phyloP scores from a whole-genome alignment of 2,113 vertebrate genomes.

The Festucalex cinctus region DNA sequence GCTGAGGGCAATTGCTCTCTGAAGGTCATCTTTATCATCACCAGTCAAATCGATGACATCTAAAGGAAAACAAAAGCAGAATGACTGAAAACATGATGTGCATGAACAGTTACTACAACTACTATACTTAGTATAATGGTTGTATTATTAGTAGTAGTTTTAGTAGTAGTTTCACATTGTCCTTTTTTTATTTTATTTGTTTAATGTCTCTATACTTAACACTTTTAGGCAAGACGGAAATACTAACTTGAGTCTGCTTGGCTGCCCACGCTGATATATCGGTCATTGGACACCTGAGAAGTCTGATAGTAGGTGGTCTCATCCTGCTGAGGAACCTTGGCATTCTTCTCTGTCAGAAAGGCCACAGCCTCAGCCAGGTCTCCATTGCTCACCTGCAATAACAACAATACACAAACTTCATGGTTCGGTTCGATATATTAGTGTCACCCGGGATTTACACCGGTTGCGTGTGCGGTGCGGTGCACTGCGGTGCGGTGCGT shows the following conservation, averaged over 20 bases:
- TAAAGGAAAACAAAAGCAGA: conserved; percentile 60
- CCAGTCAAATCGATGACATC: conserved; percentile 98
- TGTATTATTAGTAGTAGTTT: too few relatives aligned
- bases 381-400: conserved; percentile 93
- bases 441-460: too few relatives aligned
- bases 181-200: too few relatives aligned
- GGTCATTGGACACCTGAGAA: conserved; percentile 86
- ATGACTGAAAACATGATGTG: not conserved
- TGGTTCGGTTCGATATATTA: too few relatives aligned
- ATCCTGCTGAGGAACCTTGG: conserved; percentile 89
- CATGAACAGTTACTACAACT: not conserved
- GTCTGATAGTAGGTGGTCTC: conserved; percentile 92
- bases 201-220: too few relatives aligned
- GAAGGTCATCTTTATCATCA: conserved; percentile 99
- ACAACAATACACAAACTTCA: too few relatives aligned
- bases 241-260: conserved; percentile 93
- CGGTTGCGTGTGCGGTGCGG: too few relatives aligned
- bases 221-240: not conserved
- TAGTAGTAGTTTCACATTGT: too few relatives aligned
- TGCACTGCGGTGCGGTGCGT: too few relatives aligned
- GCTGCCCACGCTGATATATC: conserved; percentile 97
- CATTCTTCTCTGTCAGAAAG: conserved; percentile 91
- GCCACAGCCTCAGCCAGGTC: conserved; percentile 92
- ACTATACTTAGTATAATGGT: too few relatives aligned
- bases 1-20: conserved; percentile 97